A percentile compares a stretch with the other conserved stretches of the same genome.
Evolutionary conservation across 2,888 invertebrate species (phyloP).

Genomic region (Bruchidius siliquastri): DNA sequence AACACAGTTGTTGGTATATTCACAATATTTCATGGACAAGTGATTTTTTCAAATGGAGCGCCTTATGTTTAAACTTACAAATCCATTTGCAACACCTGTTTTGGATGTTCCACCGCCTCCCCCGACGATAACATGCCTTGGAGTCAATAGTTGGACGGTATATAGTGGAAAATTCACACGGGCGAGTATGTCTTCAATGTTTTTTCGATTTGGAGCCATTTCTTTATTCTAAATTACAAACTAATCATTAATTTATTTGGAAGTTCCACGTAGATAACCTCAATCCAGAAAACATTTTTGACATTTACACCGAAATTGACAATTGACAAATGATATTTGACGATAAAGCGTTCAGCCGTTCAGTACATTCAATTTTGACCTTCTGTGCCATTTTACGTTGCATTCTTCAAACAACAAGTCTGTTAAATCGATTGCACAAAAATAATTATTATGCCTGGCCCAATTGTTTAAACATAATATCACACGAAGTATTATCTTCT

Average conservation of each 20-base stretch:
- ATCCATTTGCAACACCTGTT: conserved; percentile 95
- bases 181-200: conserved; percentile 70
- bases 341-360: too few relatives aligned
- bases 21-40: too few relatives aligned
- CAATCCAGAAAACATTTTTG: conserved; percentile 6
- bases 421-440: too few relatives aligned
- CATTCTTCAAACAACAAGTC: too few relatives aligned
- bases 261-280: conserved; percentile 43
- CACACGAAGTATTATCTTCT: too few relatives aligned
- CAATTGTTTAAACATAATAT: too few relatives aligned
- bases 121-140: conserved; percentile 90
- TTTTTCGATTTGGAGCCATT: conserved; percentile 59
- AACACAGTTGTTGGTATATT: too few relatives aligned
- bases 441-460: too few relatives aligned
- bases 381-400: too few relatives aligned
- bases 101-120: conserved; percentile 97
- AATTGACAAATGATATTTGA: too few relatives aligned
- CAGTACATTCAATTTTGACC: too few relatives aligned
- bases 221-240: conserved; percentile 25
- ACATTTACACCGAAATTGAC: neutral
- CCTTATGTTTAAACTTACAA: conserved; percentile 62
- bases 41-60: too few relatives aligned
- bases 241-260: conserved; percentile 3
- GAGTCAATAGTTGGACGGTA: conserved; percentile 83
- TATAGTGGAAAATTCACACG: conserved; percentile 92